Evolutionary conservation across 2,888 invertebrate genomes (phyloP).

Genomic region (Parnassius mnemosyne): DNA sequence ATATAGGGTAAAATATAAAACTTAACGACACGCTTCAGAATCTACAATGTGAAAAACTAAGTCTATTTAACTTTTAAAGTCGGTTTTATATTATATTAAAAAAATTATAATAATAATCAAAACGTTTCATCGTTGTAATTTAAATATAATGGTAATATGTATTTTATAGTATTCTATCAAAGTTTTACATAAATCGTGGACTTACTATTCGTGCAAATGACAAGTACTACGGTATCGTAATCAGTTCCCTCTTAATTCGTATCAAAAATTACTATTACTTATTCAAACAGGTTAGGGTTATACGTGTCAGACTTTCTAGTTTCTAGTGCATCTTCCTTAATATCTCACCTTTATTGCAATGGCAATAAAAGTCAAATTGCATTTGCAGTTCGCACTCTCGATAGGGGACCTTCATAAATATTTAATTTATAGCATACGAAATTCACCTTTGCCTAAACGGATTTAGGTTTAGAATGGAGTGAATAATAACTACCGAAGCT

Average conservation of each 20-base stretch:
- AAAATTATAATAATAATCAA: too few relatives aligned
- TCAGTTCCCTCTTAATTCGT: conserved; percentile 30
- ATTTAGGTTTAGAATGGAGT: conserved; percentile 30
- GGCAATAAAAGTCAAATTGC: conserved; percentile 44
- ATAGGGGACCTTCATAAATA: conserved; percentile 28
- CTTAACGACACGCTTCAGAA: too few relatives aligned
- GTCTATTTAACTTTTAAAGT: too few relatives aligned
- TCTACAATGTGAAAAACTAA: too few relatives aligned
- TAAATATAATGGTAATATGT: too few relatives aligned
- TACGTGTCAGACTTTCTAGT: conserved; percentile 57
- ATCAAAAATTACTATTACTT: conserved; percentile 39
- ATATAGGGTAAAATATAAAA: too few relatives aligned
- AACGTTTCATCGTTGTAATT: too few relatives aligned
- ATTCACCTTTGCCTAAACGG: conserved; percentile 28
- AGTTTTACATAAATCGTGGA: background rate
- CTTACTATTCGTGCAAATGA: background rate
- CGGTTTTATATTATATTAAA: too few relatives aligned
- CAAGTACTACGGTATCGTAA: conserved; percentile 8
- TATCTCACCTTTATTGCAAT: conserved; percentile 38
- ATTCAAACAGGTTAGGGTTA: conserved; percentile 48
- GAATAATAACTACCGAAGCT: conserved; percentile 25
- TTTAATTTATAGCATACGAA: conserved; percentile 27
- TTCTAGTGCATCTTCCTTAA: conserved; percentile 28
- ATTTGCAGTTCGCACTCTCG: conserved; percentile 45
- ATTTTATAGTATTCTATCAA: background rate